Base-by-base conservation (phyloP, 2,888 invertebrate species). In the Scaptomyza parva region DNA sequence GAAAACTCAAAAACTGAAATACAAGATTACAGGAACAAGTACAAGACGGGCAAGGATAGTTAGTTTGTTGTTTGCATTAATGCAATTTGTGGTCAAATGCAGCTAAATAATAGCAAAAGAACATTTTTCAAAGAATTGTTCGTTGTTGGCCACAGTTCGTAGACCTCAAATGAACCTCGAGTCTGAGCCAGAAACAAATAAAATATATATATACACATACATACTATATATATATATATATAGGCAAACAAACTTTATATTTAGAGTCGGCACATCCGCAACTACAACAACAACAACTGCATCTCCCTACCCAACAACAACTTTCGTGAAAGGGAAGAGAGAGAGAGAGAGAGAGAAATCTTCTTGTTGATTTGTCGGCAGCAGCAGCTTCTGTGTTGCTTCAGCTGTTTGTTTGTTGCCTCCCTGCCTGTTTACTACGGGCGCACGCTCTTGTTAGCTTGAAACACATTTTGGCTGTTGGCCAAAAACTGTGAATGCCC, bases 71-170 rank as follows among this genome's bases (percentile, higher is more conserved):
- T 67, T 62, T 55, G 54, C 68, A 70, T 79, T 86, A 86, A 76
- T 78, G 67, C 67, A 62, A 78, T 81, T 81, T 85, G 69, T 53
- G 83, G 72, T 70, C 81, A 67, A 69, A 69, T 78, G 63, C 67
- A 68, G 50, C 43, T 64, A 67, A 66, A 67, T 45, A 33, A 41
- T 9, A 26, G 14, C 20, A 30, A 44, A 30, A 44, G 17, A 47
- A 58, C 33, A 41, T 41, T 18, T 30, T 45, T 48, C n/a, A n/a
- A 54, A 39, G 26, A 57, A 58, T 65, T 41, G 35, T 3, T 24
- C 22, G 55, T 71, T 59, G 1, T 1, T 39, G 60, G 67, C 54
- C 35, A 45, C 51, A 78, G 79, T 81, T 87, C 81, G 68, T 78
- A 69, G 88, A 87, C 88, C 81, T 81, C 77, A 60, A 72, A 62